Evolutionary conservation across 1,140 invertebrate genomes (phyloP), one percentile per base, ranked within the genome.

Genomic region (Aleiodes sp.): DNA sequence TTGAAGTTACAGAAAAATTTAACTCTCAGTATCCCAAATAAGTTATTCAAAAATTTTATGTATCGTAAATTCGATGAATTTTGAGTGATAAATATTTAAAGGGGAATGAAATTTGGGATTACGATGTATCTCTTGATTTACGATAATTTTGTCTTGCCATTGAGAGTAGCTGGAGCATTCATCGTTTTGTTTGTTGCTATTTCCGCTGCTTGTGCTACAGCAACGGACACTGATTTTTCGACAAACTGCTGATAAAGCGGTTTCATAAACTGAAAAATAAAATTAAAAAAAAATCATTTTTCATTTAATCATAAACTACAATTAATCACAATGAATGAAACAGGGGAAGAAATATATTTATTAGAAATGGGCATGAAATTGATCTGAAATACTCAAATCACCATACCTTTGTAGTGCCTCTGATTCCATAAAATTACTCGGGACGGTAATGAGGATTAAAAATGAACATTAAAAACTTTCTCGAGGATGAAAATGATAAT

Each of bases 151-250:
- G 84, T 80, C 78, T 90, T 91, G 73, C 89, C 90, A 82, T 91
- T 91, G 75, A 81, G 74, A 67, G 75, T 78, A 68, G 65, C 16
- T 28, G n/a, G n/a, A 43, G 76, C 78, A 75, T 73, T 78, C 71
- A 79, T 70, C 68, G 88, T 87, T 67, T 88, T 87, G 70, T 88
- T 85, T 60, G 89, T 87, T 28, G 88, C 86, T 73, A 88, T 87
- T 72, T 91, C 91, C 76, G 92, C 91, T 76, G 90, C 91, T 77
- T 91, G 90, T 70, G 88, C 89, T 64, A 92, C 91, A 74, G 92
- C 93, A 80, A 92, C 92, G 76, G 93, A 89, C 75, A 94, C 90
- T 76, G 92, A 91, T 84, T 91, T 92, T 82, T 94, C 91, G 77
- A 94, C 87, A 75, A 92, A 91, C 65, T 89, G 86, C 80, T 94